Base-by-base conservation (phyloP, 92 coral and sea anemone genomes). In the Porites cylindrica region DNA sequence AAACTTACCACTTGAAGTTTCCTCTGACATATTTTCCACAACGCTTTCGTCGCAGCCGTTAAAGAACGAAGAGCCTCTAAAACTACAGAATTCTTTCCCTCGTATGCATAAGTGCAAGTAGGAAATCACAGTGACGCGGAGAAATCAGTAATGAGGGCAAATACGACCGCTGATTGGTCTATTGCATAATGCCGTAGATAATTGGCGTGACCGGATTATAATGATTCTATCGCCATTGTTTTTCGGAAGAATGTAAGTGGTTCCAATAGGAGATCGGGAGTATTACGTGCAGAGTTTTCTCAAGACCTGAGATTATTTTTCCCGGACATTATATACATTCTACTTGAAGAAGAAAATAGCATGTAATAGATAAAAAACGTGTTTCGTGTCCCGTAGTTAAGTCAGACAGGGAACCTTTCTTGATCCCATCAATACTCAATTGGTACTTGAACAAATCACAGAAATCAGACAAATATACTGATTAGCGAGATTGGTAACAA, bases 121-220 rank as follows among this genome's bases (percentile, higher is more conserved):
- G 81, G 87, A 64, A 73, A 62, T 73, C 8, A 24, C 63, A 73
- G 81, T 83, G 87, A 83, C 87, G 81, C 81, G 72, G 79, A 83
- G 63, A 60, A 64, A 83, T 74, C 74, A 74, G 73, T 83, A 72
- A 83, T 83, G 19, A 62, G 80, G 51, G n/a, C 51, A 63, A 74
- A 16, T 50, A 23, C 87, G 72, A 24, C 51, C 50, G 60, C 54
- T 75, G 63, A 83, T 83, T 83, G 87, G 87, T 10, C 65, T 14
- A 51, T 3, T 16, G 12, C 3, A 83, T 65, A 74, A 83, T 83
- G 5, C 79, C 65, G 8, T 9, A 14, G 65, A 51, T 83, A 83
- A 83, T 83, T 83, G 87, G 87, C 87, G 87, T 83, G 87, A 83
- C 87, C 29, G 13, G 65, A 51, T 72, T 59, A 70, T 51, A 59